Percentiles rank a stretch among this genome's conserved stretches.
These are phyloP conservation scores for Cassiopea andromeda DNA, from an alignment of 30 jellyfish, hydroid and myxozoan species.

Conservation along the genomic window DNA sequence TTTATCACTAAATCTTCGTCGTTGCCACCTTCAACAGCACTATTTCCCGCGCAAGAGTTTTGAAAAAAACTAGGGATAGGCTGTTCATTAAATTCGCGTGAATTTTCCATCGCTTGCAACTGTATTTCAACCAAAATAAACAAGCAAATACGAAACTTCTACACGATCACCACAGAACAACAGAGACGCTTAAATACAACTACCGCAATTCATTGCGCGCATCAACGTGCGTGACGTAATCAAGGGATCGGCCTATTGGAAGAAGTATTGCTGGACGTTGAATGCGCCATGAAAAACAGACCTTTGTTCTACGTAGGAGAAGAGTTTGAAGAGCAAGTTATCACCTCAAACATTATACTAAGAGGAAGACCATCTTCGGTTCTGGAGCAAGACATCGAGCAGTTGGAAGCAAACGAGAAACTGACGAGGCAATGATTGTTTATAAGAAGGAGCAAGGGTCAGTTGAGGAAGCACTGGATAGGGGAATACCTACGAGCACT, in stretches of 20 bases:
- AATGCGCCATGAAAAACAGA: conserved; percentile 46
- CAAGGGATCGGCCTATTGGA: neutral
- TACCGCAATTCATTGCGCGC: too few relatives aligned
- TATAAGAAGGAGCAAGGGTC: conserved; percentile 30
- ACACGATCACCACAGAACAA: too few relatives aligned
- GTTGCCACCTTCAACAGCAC: too few relatives aligned
- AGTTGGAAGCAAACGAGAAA: conserved; percentile 6
- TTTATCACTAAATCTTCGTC: too few relatives aligned
- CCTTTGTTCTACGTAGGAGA: conserved; percentile 70
- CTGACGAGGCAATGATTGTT: conserved; percentile 8
- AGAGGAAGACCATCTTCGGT: conserved; percentile 55
- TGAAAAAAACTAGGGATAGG: too few relatives aligned
- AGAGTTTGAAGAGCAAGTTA: conserved; percentile 60
- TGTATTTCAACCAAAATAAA: too few relatives aligned
- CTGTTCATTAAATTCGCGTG: too few relatives aligned
- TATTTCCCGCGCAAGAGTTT: too few relatives aligned
- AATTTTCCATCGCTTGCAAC: too few relatives aligned
- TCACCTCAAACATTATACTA: conserved; percentile 40
- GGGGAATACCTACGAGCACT: conserved; percentile 33
- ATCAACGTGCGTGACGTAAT: too few relatives aligned
- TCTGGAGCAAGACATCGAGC: conserved; percentile 46
- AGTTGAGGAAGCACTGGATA: conserved; percentile 44
- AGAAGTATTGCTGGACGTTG: conserved; percentile 39
- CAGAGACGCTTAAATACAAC: too few relatives aligned
- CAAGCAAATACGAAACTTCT: too few relatives aligned